These are phyloP conservation scores for Parnassius mnemosyne DNA, from an alignment of 2,888 invertebrate species.

Conservation along the genomic window DNA sequence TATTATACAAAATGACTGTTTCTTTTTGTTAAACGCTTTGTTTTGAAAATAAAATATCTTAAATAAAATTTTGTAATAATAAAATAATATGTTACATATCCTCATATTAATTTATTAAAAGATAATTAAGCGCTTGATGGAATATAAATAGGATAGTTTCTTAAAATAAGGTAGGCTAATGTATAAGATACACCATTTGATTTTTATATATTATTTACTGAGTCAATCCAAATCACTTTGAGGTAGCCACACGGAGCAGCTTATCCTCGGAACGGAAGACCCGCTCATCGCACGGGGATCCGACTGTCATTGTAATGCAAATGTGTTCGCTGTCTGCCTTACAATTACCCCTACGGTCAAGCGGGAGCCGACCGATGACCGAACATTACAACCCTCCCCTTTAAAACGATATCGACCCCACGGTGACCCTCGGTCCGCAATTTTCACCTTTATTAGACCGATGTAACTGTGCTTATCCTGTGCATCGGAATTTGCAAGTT, in stretches of 20 bases:
- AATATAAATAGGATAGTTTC: too few species aligned
- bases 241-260: constrained; percentile 62
- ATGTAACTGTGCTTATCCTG: constrained; percentile 44
- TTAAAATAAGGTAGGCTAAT: too few species aligned
- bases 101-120: too few species aligned
- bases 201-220: too few species aligned
- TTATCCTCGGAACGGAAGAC: constrained; percentile 68
- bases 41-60: too few species aligned
- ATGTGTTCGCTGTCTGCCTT: constrained; percentile 77
- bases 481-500: constrained; percentile 41
- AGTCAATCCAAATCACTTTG: constrained; percentile 22
- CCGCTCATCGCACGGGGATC: constrained; percentile 55
- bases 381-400: constrained; percentile 74
- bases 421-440: constrained; percentile 39
- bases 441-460: constrained; percentile 45
- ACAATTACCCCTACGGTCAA: constrained; percentile 79
- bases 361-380: constrained; percentile 68
- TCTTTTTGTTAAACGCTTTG: too few species aligned
- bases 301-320: constrained; percentile 76
- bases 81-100: too few species aligned
- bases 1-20: too few species aligned
- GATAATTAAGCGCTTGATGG: too few species aligned
- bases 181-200: too few species aligned
- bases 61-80: too few species aligned
- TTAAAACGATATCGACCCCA: constrained; percentile 65